These are phyloP conservation scores for Peromyscus eremicus DNA, from an alignment of 2,797 vertebrate species.

Conservation along the genomic window DNA sequence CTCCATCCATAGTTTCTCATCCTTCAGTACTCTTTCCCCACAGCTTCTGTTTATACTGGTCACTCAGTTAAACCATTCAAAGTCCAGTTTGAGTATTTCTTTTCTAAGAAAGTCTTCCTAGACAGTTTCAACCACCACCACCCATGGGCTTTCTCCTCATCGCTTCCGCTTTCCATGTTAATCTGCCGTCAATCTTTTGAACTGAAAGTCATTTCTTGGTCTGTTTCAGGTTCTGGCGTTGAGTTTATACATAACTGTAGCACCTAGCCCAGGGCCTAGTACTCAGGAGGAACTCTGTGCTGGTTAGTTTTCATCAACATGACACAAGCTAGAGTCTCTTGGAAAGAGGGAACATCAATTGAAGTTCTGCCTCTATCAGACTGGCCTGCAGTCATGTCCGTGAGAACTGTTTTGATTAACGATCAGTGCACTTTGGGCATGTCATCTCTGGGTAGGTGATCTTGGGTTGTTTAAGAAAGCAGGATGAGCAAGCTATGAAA, in stretches of 20 bases:
- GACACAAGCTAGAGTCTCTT: not conserved
- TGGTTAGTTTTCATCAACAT: not conserved
- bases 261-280: too few species aligned
- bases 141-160: not conserved
- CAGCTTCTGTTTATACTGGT: not conserved
- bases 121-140: not conserved
- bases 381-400: not conserved
- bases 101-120: not conserved
- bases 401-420: not conserved
- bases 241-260: not conserved
- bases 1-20: accelerated
- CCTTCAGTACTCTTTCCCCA: not conserved
- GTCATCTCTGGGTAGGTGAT: not conserved
- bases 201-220: not conserved
- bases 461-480: not conserved
- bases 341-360: not conserved
- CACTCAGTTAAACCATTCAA: not conserved
- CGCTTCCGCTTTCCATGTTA: not conserved
- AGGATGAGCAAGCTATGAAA: not conserved
- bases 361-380: not conserved
- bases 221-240: not conserved
- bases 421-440: not conserved
- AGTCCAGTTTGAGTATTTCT: not conserved
- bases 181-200: not conserved
- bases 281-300: not conserved